Base-by-base conservation (phyloP, 2,797 vertebrate genomes). In the Ceyx erithaca region DNA sequence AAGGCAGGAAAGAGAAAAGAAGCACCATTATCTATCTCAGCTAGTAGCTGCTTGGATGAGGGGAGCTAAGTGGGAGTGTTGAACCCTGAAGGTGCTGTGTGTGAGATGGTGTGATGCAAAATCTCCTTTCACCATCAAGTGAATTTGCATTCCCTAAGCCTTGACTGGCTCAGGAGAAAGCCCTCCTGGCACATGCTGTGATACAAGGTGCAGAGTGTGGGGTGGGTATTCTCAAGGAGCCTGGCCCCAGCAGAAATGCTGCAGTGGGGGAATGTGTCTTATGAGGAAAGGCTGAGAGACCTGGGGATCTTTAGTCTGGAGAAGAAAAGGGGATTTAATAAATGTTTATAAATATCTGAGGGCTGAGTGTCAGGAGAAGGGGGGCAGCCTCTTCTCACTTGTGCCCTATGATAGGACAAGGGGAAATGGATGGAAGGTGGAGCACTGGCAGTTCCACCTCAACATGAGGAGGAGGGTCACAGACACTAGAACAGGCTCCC, bases 1-100 rank as follows among this genome's bases (percentile, higher is more conserved):
- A 49, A 72, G 52, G 46, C 31, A 84, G 52, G 48, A 52, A 49
- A 54, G 22, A 26, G 58, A 62, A 67, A 43, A 4, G 4, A 57
- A 78, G 8, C 41, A 51, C 19, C 20, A 8, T 71, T 80, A 41
- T 14, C 11, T 51, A 1, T 58, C 73, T 88, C 46, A 45, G 51
- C 7, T 54, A 41, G n/a, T 10, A 78, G 35, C 26, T 85, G 26
- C 57, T 84, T 82, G 31, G n/a, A 8, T 7, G 17, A 70, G 25
- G 31, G 8, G 5, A 46, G 15, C 26, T 30, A 28, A 70, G 31
- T 0, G 1, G 18, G 14, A 1, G 2, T 41, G 28, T 68, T 73
- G 69, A 48, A 51, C 20, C 41, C 54, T 0, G 0, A 48, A 92
- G 33, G 31, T 49, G 22, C 25, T n/a, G 48, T 40, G 43, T 46